Percentiles rank a stretch among this genome's conserved stretches.
These are phyloP conservation scores for Periphyllus acericola DNA, from an alignment of 2,888 invertebrate genomes.

Conservation along the genomic window DNA sequence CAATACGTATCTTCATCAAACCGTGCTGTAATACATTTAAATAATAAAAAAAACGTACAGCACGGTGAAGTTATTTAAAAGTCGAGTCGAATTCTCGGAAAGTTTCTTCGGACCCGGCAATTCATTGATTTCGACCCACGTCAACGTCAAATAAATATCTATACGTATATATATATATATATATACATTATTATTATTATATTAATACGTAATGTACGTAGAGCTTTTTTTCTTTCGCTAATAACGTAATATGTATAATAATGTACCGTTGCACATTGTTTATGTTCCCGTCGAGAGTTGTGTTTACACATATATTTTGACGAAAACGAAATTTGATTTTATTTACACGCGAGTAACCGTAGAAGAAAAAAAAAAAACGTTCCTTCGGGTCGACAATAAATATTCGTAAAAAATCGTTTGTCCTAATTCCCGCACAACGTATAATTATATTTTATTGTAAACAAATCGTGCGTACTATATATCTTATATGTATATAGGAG, in stretches of 20 bases:
- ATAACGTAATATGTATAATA: not conserved
- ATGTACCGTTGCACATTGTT: not conserved
- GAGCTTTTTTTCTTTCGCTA: not conserved
- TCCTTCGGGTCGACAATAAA: no score
- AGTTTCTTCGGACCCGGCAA: not conserved
- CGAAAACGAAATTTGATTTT: not conserved
- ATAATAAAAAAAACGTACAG: not conserved
- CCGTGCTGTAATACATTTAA: not conserved
- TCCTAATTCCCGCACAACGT: no score
- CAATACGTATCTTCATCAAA: conserved; percentile 26
- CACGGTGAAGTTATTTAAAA: conserved; percentile 26
- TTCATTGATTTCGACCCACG: conserved; percentile 10
- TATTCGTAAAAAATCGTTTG: no score
- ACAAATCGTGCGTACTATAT: no score
- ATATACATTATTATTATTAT: not conserved
- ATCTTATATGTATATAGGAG: no score
- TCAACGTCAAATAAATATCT: conserved; percentile 15
- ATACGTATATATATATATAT: not conserved
- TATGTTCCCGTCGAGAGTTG: no score
- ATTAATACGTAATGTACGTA: not conserved
- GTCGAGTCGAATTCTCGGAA: not conserved
- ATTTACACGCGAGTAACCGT: no score
- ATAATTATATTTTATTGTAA: no score
- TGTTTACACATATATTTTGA: not conserved
- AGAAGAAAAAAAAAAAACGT: no score